phyloP scores from a whole-genome alignment of 1,140 invertebrate genomes.

The Trachymyrmex septentrionalis region DNA sequence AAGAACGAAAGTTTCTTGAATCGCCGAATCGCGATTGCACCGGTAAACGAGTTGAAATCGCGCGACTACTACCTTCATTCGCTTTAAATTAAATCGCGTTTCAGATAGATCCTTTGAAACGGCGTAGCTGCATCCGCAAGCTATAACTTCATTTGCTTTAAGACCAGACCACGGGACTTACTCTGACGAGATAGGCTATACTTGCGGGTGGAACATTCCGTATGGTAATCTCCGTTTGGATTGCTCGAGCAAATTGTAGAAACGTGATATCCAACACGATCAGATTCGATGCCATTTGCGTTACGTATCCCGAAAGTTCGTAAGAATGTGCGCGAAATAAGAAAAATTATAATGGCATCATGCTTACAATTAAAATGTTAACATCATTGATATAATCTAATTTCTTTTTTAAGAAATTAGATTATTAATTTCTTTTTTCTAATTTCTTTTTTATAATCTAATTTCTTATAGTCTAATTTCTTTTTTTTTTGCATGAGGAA shows the following conservation, averaged over 20 bases:
- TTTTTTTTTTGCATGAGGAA: too few species aligned
- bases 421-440: too few species aligned
- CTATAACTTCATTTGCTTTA: slow-evolving; percentile 61
- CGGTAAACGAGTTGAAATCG: slow-evolving; percentile 43
- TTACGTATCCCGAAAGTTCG: not conserved
- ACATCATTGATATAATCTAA: not conserved
- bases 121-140: slow-evolving; percentile 45
- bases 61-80: slow-evolving; percentile 14
- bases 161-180: slow-evolving; percentile 33
- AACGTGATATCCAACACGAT: slow-evolving; percentile 52
- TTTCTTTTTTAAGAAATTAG: too few species aligned
- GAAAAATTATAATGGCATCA: not conserved
- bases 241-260: slow-evolving; percentile 52
- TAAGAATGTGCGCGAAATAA: not conserved
- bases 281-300: slow-evolving; percentile 19
- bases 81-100: slow-evolving; percentile 56
- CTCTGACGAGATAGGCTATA: slow-evolving; percentile 51
- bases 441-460: too few species aligned
- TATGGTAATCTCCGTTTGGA: slow-evolving; percentile 41
- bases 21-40: slow-evolving; percentile 1
- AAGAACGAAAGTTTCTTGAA: slow-evolving; percentile 53
- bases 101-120: slow-evolving; percentile 59
- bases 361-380: not conserved
- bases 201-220: slow-evolving; percentile 34
- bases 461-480: too few species aligned